A percentile compares a stretch with the other conserved stretches of the same genome.
These are phyloP conservation scores for Homarus americanus DNA, from an alignment of 1,140 invertebrate species.

Conservation along the genomic window DNA sequence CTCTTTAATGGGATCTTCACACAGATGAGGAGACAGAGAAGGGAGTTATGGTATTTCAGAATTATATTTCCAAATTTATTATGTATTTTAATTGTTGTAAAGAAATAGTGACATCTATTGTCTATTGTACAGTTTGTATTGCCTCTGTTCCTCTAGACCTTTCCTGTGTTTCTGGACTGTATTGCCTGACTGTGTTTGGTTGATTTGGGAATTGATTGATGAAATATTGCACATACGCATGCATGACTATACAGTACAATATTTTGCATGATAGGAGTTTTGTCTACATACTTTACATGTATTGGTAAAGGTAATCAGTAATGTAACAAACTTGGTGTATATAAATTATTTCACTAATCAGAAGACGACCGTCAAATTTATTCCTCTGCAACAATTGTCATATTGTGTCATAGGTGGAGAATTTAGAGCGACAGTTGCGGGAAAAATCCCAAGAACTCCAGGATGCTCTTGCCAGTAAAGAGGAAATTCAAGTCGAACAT, in stretches of 20 bases:
- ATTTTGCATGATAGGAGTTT: conserved; percentile 15
- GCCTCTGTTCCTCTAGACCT: background rate
- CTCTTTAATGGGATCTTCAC: too few relatives aligned
- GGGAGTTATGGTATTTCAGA: too few relatives aligned
- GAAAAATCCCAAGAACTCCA: conserved; percentile 56
- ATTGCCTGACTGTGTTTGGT: background rate
- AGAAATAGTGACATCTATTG: background rate
- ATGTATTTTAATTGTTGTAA: too few relatives aligned
- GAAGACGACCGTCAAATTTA: background rate
- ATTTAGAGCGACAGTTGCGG: conserved; percentile 64
- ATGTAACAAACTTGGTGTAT: background rate
- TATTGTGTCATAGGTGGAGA: conserved; percentile 56
- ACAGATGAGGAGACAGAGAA: too few relatives aligned
- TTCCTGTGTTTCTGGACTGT: background rate
- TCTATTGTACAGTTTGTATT: background rate
- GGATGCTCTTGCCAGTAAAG: conserved; percentile 34
- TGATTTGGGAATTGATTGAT: background rate
- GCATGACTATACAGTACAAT: conserved; percentile 18
- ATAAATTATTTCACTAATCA: background rate
- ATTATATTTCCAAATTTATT: too few relatives aligned
- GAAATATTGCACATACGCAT: background rate
- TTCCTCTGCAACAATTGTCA: background rate
- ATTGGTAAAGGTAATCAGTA: background rate
- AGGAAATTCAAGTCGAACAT: conserved; percentile 49
- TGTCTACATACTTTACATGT: background rate